Evolutionary conservation across 2,113 vertebrate species (phyloP).

Genomic region (Emydura subglobosa): DNA sequence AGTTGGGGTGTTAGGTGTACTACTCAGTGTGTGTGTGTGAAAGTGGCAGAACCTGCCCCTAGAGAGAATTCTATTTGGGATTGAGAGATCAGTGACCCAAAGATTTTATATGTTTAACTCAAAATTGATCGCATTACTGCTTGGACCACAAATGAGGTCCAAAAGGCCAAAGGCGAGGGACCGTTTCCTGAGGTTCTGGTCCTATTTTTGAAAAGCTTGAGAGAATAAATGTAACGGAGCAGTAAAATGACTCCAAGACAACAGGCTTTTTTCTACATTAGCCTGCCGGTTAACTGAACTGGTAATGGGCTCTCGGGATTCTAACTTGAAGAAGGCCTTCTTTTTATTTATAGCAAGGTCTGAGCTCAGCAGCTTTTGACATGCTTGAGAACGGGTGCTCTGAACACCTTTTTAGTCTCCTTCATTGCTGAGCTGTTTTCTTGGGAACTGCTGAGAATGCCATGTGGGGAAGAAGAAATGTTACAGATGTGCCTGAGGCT

Average conservation of each 20-base stretch:
- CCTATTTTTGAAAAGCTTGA: not conserved
- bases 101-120: not conserved
- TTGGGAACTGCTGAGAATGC: slow-evolving; percentile 1
- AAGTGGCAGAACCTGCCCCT: not conserved
- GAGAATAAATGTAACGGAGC: not conserved
- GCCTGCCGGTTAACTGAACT: not conserved
- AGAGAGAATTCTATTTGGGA: not conserved
- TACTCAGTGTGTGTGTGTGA: not conserved
- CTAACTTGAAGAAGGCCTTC: not conserved
- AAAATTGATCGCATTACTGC: not conserved
- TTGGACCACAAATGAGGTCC: not conserved
- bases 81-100: not conserved
- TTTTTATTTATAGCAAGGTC: slow-evolving; percentile 27
- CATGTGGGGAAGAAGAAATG: not conserved
- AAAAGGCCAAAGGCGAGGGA: not conserved
- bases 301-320: not conserved
- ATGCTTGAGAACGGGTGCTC: not conserved
- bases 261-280: not conserved
- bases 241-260: not conserved
- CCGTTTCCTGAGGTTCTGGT: not conserved
- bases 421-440: slow-evolving; percentile 11
- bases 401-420: not conserved
- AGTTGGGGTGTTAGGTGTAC: not conserved
- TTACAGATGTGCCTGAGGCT: not conserved
- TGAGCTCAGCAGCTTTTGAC: slow-evolving; percentile 27